These are phyloP conservation scores for Vireo altiloquus DNA, from an alignment of 2,113 vertebrate genomes.

Conservation along the genomic window DNA sequence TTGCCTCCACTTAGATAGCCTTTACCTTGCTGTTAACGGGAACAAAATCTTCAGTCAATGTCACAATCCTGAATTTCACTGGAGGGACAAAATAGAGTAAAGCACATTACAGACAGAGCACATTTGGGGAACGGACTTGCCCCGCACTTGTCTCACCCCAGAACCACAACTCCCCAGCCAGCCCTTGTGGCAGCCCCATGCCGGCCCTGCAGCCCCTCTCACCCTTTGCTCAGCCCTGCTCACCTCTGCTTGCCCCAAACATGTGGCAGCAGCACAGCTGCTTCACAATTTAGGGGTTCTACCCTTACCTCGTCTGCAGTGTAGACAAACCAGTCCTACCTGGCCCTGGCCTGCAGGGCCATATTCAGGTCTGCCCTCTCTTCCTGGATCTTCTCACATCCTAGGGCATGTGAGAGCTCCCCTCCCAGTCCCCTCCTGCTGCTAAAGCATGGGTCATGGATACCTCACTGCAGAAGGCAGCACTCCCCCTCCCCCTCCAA, in stretches of 20 bases:
- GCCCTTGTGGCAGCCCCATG: rapidly evolving
- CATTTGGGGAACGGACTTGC: rapidly evolving
- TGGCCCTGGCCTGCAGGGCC: not conserved
- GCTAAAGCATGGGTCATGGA: not conserved
- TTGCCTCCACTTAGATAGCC: not conserved
- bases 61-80: conserved; percentile 57
- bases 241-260: not conserved
- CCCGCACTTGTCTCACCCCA: rapidly evolving
- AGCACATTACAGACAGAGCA: not conserved
- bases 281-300: not conserved
- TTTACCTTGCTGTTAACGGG: conserved; percentile 44
- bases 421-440: not conserved
- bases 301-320: not conserved
- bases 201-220: not conserved
- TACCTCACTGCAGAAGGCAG: not conserved
- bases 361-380: not conserved
- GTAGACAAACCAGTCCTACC: not conserved
- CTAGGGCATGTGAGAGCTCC: rapidly evolving
- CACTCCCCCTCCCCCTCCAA: rapidly evolving
- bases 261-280: rapidly evolving
- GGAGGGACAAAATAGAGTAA: not conserved
- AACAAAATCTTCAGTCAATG: not conserved
- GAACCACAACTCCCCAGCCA: not conserved
- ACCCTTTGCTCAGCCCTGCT: not conserved
- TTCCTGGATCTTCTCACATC: not conserved